Evolutionary conservation across 2,797 vertebrate genomes (phyloP), one percentile per base, ranked within the genome.

Genomic region (Thripadectes ignobilis): DNA sequence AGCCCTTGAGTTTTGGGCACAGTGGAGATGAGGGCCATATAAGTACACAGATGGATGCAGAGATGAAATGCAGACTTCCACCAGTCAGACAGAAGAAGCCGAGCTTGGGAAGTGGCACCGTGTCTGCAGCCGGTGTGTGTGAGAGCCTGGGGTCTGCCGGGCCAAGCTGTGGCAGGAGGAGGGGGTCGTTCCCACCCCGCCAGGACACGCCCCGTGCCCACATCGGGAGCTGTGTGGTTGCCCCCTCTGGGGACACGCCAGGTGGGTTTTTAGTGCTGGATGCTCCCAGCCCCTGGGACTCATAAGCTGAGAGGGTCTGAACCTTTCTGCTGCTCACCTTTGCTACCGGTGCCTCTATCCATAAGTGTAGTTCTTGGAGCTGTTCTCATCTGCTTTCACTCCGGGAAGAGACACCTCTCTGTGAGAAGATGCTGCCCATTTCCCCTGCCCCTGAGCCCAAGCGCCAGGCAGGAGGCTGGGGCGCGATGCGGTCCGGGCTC

Each of bases 181-280:
- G 77, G 6, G n/a, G 7, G 22, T 55, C 3, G 3, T 22, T 63
- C 49, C 67, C 71, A 29, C 18, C 58, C n/a, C 26, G 0, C 18
- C 0, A 0, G 61, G 23, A 10, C 21, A 24, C 17, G 23, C 8
- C 32, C 22, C 4, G 0, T 9, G 1, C 13, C 22, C 58, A 7
- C 57, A 3, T 0, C 77, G 13, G 48, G 32, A 80, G 43, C 51
- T 41, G 3, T 1, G 30, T 0, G 3, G 6, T 3, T 71, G 58
- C 17, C 1, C 14, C 30, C 3, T 0, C 22, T 13, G 63, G 59
- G 59, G 20, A 16, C 19, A 12, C 12, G 14, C 3, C 6, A 12
- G 10, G 17, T 3, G 22, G 19, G 15, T 27, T 52, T 3, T 3
- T 45, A 6, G 3, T 8, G 39, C 61, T n/a, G 58, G 55, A 63